A percentile compares a stretch with the other conserved stretches of the same genome.
These are phyloP conservation scores for Drosophila basisetae DNA, from an alignment of 2,888 invertebrate genomes.

Conservation along the genomic window DNA sequence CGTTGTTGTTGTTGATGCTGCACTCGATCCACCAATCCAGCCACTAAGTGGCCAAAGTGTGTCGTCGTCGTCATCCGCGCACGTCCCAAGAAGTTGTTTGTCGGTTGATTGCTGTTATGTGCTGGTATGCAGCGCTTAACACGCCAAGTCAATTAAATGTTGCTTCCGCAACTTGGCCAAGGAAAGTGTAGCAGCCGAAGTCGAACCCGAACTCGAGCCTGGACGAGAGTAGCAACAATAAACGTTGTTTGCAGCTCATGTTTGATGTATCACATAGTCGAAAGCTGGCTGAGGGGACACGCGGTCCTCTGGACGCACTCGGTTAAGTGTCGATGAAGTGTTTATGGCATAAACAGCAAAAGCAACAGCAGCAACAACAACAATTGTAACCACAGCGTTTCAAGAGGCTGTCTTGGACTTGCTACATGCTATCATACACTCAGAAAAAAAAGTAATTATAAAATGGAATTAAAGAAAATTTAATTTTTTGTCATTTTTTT, in stretches of 20 bases:
- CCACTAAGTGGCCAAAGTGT: conserved; percentile 48
- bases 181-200: conserved; percentile 62
- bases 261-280: conserved; percentile 62
- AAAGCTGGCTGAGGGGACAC: conserved; percentile 11
- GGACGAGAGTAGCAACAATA: conserved; percentile 32
- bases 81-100: conserved; percentile 67
- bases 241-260: conserved; percentile 55
- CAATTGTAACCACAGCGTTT: conserved; percentile 18
- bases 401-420: conserved; percentile 26
- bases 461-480: neutral
- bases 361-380: conserved; percentile 14
- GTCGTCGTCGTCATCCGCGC: conserved; percentile 31
- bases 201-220: conserved; percentile 4
- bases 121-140: conserved; percentile 73
- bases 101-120: conserved; percentile 72
- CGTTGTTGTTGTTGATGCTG: neutral
- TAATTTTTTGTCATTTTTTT: neutral
- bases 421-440: conserved; percentile 37
- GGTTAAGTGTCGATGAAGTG: conserved; percentile 63
- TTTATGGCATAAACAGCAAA: conserved; percentile 61
- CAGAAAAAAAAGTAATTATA: neutral
- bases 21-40: conserved; percentile 4
- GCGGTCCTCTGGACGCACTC: conserved; percentile 26
- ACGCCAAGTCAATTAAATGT: conserved; percentile 76
- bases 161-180: conserved; percentile 69